Base-by-base conservation (phyloP, 2,888 invertebrate genomes). In the Nasonovia ribisnigri region DNA sequence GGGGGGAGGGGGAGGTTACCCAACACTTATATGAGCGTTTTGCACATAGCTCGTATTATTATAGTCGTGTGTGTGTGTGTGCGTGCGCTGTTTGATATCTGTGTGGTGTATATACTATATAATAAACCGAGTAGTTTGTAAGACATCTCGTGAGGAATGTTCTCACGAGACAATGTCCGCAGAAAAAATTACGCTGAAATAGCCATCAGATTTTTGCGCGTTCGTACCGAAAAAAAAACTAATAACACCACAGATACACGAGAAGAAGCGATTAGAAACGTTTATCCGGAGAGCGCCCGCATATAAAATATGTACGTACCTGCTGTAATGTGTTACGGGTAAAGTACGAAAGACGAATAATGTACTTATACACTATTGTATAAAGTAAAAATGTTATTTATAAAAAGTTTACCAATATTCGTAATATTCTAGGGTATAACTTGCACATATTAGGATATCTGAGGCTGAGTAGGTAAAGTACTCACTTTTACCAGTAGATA, bases 111-210 rank as follows among this genome's bases (percentile, higher is more conserved):
- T 36, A 16, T n/a, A n/a, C 8, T 77, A 24, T 36, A 16, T n/a
- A n/a, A 2, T 67, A 67, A 5, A 36, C 77, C 3, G 36, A 77
- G 77, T 57, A 57, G 26, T 77, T 77, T 77, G 77, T 77, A 36
- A 77, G 36, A 20, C 77, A 86, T 46, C 46, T 86, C 46, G 46
- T 5, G 29, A 84, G 36, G 92, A 92, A 92, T 92, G 60, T 92
- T 92, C 60, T 92, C 92, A 86, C 60, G 92, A 77, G 77, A 60
- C 36, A 26, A 43, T 24, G 16, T 43, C 29, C 20, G 84, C 16
- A 13, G 84, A 42, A 91, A 54, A 24, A 54, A 91, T 43, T 54
- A 54, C 87, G 46, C 48, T 84, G 48, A 36, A 84, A 84, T 84
- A 16, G 51, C n/a, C 6, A 42, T 8, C 54, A 57, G 51, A 91